These are phyloP conservation scores for Anguilla marmorata DNA, from an alignment of 2,797 vertebrate species.

Conservation along the genomic window DNA sequence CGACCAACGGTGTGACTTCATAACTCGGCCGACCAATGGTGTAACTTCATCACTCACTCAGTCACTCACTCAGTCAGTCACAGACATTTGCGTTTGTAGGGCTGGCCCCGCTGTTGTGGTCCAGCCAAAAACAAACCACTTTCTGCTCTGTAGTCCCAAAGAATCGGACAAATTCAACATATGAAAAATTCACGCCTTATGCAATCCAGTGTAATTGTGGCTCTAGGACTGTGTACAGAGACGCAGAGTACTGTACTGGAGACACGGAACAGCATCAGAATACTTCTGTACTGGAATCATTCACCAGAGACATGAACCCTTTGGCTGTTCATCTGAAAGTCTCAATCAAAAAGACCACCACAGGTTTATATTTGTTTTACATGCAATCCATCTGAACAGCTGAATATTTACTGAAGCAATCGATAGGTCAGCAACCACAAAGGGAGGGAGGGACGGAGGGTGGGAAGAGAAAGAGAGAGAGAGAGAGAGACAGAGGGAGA, in stretches of 20 bases:
- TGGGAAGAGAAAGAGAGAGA: background rate
- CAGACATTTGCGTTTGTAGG: too few relatives aligned
- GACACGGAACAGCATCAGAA: background rate
- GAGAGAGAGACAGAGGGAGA: background rate
- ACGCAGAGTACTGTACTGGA: background rate
- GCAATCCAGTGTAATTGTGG: background rate
- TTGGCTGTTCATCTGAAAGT: background rate
- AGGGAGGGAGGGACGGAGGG: too few relatives aligned
- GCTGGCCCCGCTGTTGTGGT: too few relatives aligned
- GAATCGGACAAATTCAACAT: background rate
- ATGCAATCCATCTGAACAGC: background rate
- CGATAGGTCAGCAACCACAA: background rate
- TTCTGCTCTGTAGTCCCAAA: background rate
- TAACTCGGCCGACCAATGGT: too few relatives aligned
- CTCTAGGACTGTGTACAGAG: background rate
- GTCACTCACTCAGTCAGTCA: too few relatives aligned
- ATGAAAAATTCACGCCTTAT: background rate
- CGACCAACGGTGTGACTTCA: too few relatives aligned
- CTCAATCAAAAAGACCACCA: background rate
- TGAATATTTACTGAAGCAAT: background rate
- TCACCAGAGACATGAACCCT: background rate
- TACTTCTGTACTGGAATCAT: background rate
- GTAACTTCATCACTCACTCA: too few relatives aligned
- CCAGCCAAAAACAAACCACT: background rate
- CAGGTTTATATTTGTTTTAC: background rate